Base-by-base conservation (phyloP, 2,888 invertebrate genomes). In the Eucera pruinosa region DNA sequence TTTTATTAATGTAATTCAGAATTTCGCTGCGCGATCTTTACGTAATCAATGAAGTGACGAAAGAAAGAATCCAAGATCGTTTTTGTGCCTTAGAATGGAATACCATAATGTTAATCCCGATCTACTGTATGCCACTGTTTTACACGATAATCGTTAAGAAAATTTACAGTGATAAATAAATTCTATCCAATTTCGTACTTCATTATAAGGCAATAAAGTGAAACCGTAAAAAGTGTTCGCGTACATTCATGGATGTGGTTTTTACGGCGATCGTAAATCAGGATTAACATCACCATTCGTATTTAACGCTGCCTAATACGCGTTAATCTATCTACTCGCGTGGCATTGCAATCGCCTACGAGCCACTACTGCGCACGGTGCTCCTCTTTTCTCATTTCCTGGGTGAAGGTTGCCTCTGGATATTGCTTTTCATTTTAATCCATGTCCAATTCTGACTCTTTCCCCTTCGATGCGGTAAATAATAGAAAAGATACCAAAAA, bases 181-280 rank as follows among this genome's bases (percentile, higher is more conserved):
- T 25, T 18, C 18, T 20, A 7, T 50, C 43, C 3, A 13, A 13
- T 25, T 15, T n/a, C 2, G 18, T 2, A 45, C 11, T 18, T 50
- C 9, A 7, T 25, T 23, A 11, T 33, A 33, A 72, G 58, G 39
- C n/a, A 39, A 2, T 27, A 43, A 68, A 62, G 2, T 27, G 47
- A 41, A 64, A 23, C 11, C 18, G 43, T 23, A 15, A 58, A 23
- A 39, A n/a, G n/a, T 33, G 25, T 33, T 20, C 27, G 25, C n/a
- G 45, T 66, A 64, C 57, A 52, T 72, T 50, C 39, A n/a, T 48
- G 48, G 45, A 45, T 62, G 57, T 41, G 41, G 41, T 33, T 47
- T 60, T 73, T 70, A 67, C 41, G 69, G 61, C 70, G 70, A 64
- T 76, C 76, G 76, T 81, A 81, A 81, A 81, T 80, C 62, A 67